phyloP scores from a whole-genome alignment of 2,888 invertebrate genomes.

The Aphidoletes aphidimyza region DNA sequence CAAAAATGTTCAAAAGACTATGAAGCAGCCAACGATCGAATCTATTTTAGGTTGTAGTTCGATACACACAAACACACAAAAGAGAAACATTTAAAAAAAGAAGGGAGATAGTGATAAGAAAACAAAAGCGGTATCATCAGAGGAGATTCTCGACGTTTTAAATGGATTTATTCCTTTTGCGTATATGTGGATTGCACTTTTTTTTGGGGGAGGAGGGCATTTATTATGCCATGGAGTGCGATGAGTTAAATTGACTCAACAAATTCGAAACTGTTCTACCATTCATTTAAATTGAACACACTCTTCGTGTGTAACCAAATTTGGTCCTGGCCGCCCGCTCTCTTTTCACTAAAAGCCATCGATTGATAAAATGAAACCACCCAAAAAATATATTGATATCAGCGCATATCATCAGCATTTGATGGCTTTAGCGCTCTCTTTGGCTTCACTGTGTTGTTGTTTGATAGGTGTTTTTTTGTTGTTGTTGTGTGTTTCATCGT shows the following conservation, averaged over 20 bases:
- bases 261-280: too few relatives aligned
- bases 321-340: conserved; percentile 17
- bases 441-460: neutral
- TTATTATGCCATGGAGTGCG: conserved; percentile 51
- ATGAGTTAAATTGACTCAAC: conserved; percentile 41
- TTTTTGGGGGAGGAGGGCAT: conserved; percentile 4
- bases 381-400: conserved; percentile 32
- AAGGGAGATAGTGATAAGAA: conserved; percentile 51
- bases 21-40: neutral
- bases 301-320: neutral
- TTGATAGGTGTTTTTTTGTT: neutral
- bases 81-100: conserved; percentile 31
- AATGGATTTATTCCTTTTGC: conserved; percentile 34
- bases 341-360: neutral
- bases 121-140: conserved; percentile 31
- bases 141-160: conserved; percentile 27
- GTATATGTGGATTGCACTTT: conserved; percentile 30
- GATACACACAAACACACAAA: neutral
- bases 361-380: conserved; percentile 49
- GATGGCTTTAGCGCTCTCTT: conserved; percentile 18
- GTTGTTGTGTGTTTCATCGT: neutral
- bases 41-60: neutral
- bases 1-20: neutral
- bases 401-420: conserved; percentile 21
- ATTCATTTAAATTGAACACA: too few relatives aligned